Percentiles rank a stretch among this genome's conserved stretches.
These are phyloP conservation scores for Drosophila saltans DNA, from an alignment of 1,140 invertebrate genomes.

Conservation along the genomic window DNA sequence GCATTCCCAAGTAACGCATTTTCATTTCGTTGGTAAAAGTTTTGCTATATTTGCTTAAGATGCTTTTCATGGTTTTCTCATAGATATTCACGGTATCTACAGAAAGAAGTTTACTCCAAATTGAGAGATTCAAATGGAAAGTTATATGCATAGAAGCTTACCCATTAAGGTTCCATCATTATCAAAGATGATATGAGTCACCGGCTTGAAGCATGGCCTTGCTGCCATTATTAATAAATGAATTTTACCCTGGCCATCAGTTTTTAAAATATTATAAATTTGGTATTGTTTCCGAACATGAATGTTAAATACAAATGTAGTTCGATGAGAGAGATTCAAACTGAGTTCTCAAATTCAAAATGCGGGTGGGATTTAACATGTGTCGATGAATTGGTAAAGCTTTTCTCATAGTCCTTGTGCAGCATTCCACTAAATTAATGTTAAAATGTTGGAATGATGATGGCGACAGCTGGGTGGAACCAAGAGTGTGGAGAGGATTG, in stretches of 20 bases:
- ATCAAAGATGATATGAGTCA: conserved; percentile 62
- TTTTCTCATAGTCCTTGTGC: conserved; percentile 52
- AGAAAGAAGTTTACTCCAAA: neutral
- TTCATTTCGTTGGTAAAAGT: conserved; percentile 30
- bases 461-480: conserved; percentile 38
- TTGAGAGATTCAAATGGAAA: no score
- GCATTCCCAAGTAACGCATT: conserved; percentile 25
- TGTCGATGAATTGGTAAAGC: conserved; percentile 67
- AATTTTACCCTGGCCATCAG: neutral
- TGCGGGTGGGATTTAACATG: conserved; percentile 60
- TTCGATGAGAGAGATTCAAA: neutral
- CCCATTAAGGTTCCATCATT: conserved; percentile 63
- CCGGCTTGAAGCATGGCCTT: neutral
- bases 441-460: conserved; percentile 63
- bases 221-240: conserved; percentile 6
- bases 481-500: neutral
- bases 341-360: no score
- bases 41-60: conserved; percentile 23
- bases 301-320: neutral
- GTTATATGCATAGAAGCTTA: neutral
- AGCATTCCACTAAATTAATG: conserved; percentile 79
- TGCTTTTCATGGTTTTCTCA: neutral
- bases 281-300: neutral
- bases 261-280: conserved; percentile 4
- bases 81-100: conserved; percentile 52